phyloP scores from a whole-genome alignment of 2,797 vertebrate species.

The Caiman crocodilus region DNA sequence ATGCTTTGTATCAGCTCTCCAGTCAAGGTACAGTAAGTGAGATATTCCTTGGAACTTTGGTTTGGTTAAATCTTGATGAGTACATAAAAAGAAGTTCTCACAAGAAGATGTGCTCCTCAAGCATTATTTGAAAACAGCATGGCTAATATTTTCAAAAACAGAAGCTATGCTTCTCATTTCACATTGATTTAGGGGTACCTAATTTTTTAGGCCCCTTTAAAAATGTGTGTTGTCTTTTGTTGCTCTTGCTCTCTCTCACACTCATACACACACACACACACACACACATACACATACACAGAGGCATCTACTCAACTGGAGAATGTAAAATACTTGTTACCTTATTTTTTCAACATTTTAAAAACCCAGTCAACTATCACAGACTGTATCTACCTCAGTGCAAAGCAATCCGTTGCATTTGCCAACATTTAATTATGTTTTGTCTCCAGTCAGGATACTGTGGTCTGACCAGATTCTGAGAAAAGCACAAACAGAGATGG shows the following conservation, averaged over 20 bases:
- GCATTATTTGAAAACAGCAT: not conserved
- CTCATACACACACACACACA: no score
- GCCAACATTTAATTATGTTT: not conserved
- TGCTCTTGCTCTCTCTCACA: no score
- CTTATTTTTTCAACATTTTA: not conserved
- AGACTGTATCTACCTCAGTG: slow-evolving; percentile 33
- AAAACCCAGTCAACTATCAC: slow-evolving; percentile 13
- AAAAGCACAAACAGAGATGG: slow-evolving; percentile 28
- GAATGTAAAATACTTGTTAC: not conserved
- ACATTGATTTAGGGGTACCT: not conserved
- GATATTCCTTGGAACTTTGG: not conserved
- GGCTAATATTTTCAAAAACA: not conserved
- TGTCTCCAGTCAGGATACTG: slow-evolving; percentile 43
- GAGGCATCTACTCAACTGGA: not conserved
- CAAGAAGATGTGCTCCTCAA: not conserved
- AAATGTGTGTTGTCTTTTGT: not conserved
- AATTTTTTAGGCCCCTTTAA: not conserved
- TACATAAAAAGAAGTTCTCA: not conserved
- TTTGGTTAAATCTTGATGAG: not conserved
- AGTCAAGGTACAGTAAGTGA: not conserved
- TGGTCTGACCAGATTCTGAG: slow-evolving; percentile 48
- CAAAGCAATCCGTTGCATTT: slow-evolving; percentile 48
- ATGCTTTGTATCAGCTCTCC: not conserved
- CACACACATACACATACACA: not conserved
- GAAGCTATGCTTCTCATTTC: not conserved